Evolutionary conservation across 2,113 vertebrate species (phyloP), one percentile per base, ranked within the genome.

Genomic region (Craseonycteris thonglongyai): DNA sequence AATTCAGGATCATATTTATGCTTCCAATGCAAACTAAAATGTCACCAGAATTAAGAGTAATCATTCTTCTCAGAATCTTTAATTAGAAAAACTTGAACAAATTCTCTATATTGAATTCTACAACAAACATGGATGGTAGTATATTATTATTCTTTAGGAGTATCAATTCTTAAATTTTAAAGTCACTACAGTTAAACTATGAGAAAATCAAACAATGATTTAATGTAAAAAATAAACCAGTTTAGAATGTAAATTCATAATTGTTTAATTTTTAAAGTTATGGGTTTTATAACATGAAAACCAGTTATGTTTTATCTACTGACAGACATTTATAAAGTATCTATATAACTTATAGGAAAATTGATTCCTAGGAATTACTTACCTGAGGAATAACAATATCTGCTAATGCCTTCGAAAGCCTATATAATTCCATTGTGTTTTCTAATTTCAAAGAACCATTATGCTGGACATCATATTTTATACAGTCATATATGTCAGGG

Each of bases 331-430:
- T 72, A 45, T 6, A 61, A 96, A 94, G 18, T 51, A 74, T 35
- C 8, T 63, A 84, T 9, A 68, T 0, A 91, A 63, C 0, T 45
- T 35, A 15, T 33, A 93, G 86, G 30, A 90, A 88, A 80, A 85
- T 18, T 84, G 40, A 61, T 92, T 65, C 33, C 79, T 35, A 96
- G 16, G 81, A 88, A 90, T 74, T 71, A 51, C 93, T 98, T 97
- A 99, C 99, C 98, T 99, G 99, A 97, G 99, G 99, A 47, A 99
- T 99, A 93, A 99, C 99, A 71, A 99, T 99, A 96, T 99, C 99
- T 91, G 99, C 99, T 97, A 99, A 97, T 33, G 99, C 98, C 92
- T 99, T 99, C 24, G 99, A 99, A 90, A 99, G 98, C n/a, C 99
- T 98, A 90, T 99, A 99, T 76, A 99, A 97, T 97, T 99, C 99